Evolutionary conservation across 2,888 invertebrate genomes (phyloP).

Genomic region (Mesodorylaimus sp.): DNA sequence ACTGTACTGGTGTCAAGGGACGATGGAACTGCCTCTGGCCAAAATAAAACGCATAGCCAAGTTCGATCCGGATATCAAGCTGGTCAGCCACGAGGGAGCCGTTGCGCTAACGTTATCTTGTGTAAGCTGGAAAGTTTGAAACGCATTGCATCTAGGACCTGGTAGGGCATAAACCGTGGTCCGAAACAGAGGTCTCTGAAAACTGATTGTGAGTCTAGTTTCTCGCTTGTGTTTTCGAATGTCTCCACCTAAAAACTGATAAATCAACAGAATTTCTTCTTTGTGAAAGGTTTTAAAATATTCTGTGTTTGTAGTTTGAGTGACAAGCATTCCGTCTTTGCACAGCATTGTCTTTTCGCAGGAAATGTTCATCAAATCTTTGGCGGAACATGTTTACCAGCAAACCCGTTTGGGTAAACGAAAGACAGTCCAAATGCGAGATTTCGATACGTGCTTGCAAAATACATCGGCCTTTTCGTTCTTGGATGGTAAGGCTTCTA

Average conservation of each 20-base stretch:
- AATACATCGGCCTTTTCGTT: neutral
- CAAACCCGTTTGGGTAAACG: neutral
- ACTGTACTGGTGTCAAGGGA: neutral
- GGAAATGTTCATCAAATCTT: slow-evolving; percentile 3
- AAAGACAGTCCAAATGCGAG: slow-evolving; percentile 5
- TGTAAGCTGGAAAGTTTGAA: neutral
- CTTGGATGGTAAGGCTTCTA: neutral
- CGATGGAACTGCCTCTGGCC: slow-evolving; percentile 1
- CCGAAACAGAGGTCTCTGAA: too few relatives aligned
- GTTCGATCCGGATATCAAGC: slow-evolving; percentile 5
- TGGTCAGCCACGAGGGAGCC: slow-evolving; percentile 1
- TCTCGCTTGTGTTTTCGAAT: too few relatives aligned
- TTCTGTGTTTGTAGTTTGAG: neutral
- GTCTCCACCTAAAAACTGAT: too few relatives aligned
- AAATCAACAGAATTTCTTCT: neutral
- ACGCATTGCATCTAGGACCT: too few relatives aligned
- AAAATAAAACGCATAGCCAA: slow-evolving; percentile 9
- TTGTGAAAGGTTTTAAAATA: neutral
- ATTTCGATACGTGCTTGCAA: slow-evolving; percentile 1
- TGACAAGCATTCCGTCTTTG: too few relatives aligned
- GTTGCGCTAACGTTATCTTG: neutral
- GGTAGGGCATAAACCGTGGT: too few relatives aligned
- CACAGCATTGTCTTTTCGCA: too few relatives aligned
- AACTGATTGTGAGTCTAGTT: too few relatives aligned
- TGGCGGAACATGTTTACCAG: neutral